Percentiles rank a stretch among this genome's conserved stretches.
Conservation (phyloP, 2,797 vertebrate species). For the Ceryle rudis region DNA sequence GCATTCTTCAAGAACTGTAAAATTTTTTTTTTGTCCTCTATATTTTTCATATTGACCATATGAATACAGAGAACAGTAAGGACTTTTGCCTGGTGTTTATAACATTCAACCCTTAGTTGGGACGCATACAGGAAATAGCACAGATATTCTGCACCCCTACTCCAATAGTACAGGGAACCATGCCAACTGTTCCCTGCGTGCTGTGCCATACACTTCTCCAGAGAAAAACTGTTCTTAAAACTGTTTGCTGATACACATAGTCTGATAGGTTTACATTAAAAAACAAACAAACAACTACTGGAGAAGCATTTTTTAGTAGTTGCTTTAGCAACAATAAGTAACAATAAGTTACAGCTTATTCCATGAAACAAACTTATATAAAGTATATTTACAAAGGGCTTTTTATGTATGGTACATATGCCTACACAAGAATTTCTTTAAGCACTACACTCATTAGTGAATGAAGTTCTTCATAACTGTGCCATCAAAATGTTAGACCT, state of each 20-base stretch:
- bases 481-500: not conserved
- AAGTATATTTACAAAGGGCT: not conserved
- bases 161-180: not conserved
- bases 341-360: not conserved
- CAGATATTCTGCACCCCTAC: not conserved
- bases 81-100: not conserved
- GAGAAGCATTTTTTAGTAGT: not conserved
- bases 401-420: not conserved
- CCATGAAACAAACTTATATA: not conserved
- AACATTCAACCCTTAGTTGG: not conserved
- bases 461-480: not conserved
- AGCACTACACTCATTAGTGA: not conserved
- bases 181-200: not conserved
- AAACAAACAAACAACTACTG: not conserved
- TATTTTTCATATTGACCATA: not conserved
- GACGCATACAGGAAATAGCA: not conserved
- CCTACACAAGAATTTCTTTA: not conserved
- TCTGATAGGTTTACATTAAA: not conserved
- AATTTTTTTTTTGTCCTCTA: not conserved
- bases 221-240: not conserved
- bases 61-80: not conserved
- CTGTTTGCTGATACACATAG: not conserved
- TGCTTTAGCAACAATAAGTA: no score
- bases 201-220: not conserved
- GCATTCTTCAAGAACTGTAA: not conserved